A percentile compares a stretch with the other conserved stretches of the same genome.
Evolutionary conservation across 2,113 vertebrate species (phyloP).

Genomic region (Lichenostomus cassidix): DNA sequence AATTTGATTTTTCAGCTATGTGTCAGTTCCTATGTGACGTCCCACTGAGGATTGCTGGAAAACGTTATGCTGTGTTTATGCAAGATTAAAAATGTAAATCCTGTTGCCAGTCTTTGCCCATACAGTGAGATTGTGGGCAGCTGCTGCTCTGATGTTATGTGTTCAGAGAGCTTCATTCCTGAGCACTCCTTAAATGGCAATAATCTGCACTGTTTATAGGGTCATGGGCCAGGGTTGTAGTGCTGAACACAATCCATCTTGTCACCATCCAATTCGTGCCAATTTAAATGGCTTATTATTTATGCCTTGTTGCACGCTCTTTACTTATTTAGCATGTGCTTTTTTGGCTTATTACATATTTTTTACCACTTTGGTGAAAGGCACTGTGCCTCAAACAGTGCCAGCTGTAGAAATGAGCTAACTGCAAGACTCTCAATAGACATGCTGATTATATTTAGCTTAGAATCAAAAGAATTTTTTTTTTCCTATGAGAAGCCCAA

Average conservation of each 20-base stretch:
- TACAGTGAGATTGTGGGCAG: neutral
- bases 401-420: neutral
- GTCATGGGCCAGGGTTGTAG: neutral
- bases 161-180: neutral
- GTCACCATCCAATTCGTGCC: neutral
- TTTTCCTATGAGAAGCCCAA: neutral
- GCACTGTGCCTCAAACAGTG: neutral
- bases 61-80: neutral
- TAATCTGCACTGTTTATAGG: neutral
- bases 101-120: neutral
- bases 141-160: neutral
- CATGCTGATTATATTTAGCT: neutral
- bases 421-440: neutral
- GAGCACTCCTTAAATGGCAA: neutral
- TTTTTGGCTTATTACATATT: conserved; percentile 10
- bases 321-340: neutral
- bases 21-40: neutral
- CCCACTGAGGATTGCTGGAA: neutral
- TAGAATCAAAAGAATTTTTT: neutral
- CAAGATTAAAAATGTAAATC: neutral
- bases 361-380: neutral
- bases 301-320: neutral
- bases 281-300: conserved; percentile 11
- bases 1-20: neutral
- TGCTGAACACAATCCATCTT: neutral